Evolutionary conservation across 2,113 vertebrate species (phyloP).

Genomic region (Phalacrocorax aristotelis): DNA sequence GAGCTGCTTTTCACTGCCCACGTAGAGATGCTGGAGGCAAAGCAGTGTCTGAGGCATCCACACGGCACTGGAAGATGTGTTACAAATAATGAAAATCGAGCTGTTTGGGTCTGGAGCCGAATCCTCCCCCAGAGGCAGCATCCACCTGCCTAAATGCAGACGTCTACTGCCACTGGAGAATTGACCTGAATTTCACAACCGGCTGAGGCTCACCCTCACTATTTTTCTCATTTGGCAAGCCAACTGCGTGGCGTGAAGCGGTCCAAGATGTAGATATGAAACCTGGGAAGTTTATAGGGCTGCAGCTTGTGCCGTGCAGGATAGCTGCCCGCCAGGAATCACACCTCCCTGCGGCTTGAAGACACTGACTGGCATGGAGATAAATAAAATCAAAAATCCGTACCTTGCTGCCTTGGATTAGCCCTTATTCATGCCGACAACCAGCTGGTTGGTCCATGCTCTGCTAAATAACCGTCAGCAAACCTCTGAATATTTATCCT

Average conservation of each 20-base stretch:
- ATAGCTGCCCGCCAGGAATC: neutral
- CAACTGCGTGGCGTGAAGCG: fast-evolving
- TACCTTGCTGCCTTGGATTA: neutral
- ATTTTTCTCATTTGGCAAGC: neutral
- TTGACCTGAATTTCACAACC: neutral
- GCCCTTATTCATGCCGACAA: neutral
- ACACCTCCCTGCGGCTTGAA: neutral
- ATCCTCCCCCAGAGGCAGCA: neutral
- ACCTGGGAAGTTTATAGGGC: neutral
- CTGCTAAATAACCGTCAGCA: neutral
- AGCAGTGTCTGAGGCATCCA: fast-evolving
- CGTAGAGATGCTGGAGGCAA: fast-evolving
- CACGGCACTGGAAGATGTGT: fast-evolving
- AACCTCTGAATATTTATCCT: neutral
- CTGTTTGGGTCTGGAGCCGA: neutral
- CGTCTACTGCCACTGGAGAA: neutral
- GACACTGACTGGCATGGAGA: neutral
- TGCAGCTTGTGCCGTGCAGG: fast-evolving
- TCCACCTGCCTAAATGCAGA: neutral
- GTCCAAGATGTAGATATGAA: fast-evolving
- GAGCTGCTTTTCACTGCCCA: neutral
- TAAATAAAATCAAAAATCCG: neutral
- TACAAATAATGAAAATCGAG: neutral
- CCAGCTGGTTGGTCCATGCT: fast-evolving
- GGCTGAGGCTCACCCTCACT: neutral